Evolutionary conservation across 2,888 invertebrate species (phyloP).

Genomic region (Euspilapteryx auroguttella): DNA sequence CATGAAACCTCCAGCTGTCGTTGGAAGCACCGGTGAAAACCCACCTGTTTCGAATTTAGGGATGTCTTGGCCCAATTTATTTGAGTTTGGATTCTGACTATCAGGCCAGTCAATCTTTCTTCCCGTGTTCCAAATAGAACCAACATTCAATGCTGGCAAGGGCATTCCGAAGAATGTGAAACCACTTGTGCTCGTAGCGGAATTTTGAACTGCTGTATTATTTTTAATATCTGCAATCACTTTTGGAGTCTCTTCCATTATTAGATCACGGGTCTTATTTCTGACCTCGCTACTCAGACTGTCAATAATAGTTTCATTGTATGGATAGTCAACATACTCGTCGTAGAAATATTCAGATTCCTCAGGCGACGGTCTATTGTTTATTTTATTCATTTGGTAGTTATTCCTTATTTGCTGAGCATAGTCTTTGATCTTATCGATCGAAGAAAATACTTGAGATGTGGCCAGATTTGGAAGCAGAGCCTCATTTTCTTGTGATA

Average conservation of each 20-base stretch:
- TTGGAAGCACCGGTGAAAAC: slow-evolving; percentile 75
- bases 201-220: slow-evolving; percentile 24
- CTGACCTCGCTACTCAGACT: slow-evolving; percentile 30
- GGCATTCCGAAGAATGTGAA: slow-evolving; percentile 88
- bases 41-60: slow-evolving; percentile 75
- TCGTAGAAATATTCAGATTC: slow-evolving; percentile 84
- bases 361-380: slow-evolving; percentile 66
- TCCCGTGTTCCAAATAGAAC: slow-evolving; percentile 61
- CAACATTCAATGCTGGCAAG: slow-evolving; percentile 71
- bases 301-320: slow-evolving; percentile 59
- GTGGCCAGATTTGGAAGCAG: slow-evolving; percentile 55
- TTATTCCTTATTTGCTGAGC: slow-evolving; percentile 40
- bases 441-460: slow-evolving; percentile 60
- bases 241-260: slow-evolving; percentile 23
- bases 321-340: slow-evolving; percentile 78
- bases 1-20: slow-evolving; percentile 71
- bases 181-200: slow-evolving; percentile 51
- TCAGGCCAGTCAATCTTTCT: slow-evolving; percentile 49
- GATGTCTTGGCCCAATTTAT: slow-evolving; percentile 38
- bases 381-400: slow-evolving; percentile 36
- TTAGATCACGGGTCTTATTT: slow-evolving; percentile 62
- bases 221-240: slow-evolving; percentile 16
- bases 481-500: slow-evolving; percentile 71
- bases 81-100: slow-evolving; percentile 22
- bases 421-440: slow-evolving; percentile 58